Evolutionary conservation across 2,888 invertebrate species (phyloP).

Genomic region (Phasia obesa): DNA sequence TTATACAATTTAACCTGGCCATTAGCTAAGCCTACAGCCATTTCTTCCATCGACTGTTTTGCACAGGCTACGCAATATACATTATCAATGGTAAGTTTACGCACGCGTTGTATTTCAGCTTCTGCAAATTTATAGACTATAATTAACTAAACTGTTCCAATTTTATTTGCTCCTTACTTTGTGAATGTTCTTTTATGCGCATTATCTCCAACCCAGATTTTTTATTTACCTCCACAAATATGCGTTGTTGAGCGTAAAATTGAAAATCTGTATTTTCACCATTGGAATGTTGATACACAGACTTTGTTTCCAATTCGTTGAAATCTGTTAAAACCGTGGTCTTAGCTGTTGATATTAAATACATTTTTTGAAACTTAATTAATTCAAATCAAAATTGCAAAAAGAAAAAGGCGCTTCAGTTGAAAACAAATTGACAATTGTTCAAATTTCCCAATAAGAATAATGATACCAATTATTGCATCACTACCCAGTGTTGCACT

Average conservation of each 20-base stretch:
- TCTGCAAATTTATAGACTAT: conserved; percentile 32
- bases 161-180: conserved; percentile 71
- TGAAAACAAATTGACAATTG: conserved; percentile 34
- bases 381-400: background rate
- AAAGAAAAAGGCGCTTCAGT: conserved; percentile 43
- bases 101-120: conserved; percentile 78
- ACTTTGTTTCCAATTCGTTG: conserved; percentile 78
- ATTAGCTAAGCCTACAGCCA: conserved; percentile 80
- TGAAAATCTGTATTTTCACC: conserved; percentile 80
- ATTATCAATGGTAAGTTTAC: conserved; percentile 79
- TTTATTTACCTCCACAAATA: conserved; percentile 80
- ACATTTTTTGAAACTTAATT: conserved; percentile 74
- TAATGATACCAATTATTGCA: background rate
- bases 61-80: conserved; percentile 79
- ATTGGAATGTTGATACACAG: conserved; percentile 76
- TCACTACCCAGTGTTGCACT: background rate
- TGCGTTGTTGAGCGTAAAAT: conserved; percentile 77
- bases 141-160: background rate
- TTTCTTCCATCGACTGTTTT: conserved; percentile 78
- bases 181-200: conserved; percentile 77
- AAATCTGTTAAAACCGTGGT: conserved; percentile 79
- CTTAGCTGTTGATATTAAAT: conserved; percentile 80
- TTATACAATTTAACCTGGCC: conserved; percentile 79
- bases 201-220: conserved; percentile 80
- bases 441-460: conserved; percentile 36